phyloP scores from a whole-genome alignment of 1,140 invertebrate genomes.

The Drusus annulatus region DNA sequence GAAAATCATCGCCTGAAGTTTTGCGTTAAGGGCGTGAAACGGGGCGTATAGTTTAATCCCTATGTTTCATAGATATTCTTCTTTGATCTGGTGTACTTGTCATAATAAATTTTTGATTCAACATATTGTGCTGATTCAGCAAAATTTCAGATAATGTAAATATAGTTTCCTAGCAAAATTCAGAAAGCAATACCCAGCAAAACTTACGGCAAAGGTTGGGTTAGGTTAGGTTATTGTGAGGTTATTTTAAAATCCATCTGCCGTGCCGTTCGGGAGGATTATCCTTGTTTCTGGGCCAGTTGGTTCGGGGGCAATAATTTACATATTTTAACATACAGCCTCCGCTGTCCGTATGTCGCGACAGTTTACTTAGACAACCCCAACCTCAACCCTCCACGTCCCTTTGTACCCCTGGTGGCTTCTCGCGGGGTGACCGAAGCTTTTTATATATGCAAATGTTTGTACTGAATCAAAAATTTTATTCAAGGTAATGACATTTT shows the following conservation, averaged over 20 bases:
- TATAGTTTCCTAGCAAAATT: not conserved
- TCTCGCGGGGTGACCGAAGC: not conserved
- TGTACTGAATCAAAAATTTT: no score
- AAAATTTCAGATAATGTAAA: not conserved
- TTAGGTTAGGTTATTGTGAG: no score
- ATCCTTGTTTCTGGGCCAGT: not conserved
- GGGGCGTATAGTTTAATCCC: no score
- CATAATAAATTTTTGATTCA: no score
- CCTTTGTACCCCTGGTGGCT: not conserved
- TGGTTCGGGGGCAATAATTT: slow-evolving; percentile 20
- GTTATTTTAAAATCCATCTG: not conserved
- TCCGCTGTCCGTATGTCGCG: slow-evolving; percentile 33
- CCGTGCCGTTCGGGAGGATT: not conserved
- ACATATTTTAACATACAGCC: slow-evolving; percentile 45
- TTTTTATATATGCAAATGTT: not conserved
- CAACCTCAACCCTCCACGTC: no score
- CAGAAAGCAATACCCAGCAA: not conserved
- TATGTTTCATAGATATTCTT: no score
- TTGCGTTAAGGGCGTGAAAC: no score
- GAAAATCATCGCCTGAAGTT: no score
- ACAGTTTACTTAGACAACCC: slow-evolving; percentile 17
- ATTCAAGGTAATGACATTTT: no score
- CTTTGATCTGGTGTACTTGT: no score
- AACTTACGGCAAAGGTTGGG: not conserved
- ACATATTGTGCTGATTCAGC: not conserved